Base-by-base conservation (phyloP, 2,888 invertebrate species). In the Acanthosepion pharaonis region DNA sequence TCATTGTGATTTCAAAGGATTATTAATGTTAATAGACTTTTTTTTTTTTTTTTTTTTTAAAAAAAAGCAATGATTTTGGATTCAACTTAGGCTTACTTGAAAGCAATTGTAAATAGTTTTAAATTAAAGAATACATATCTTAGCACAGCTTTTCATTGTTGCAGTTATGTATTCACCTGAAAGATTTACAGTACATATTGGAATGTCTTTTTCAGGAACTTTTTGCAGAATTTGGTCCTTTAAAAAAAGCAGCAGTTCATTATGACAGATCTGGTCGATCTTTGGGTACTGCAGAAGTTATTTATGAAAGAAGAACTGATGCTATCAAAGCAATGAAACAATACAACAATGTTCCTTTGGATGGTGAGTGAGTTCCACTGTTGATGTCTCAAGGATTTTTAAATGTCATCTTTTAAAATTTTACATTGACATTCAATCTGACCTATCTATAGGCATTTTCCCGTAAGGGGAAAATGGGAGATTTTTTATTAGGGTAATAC, bases 231-330 rank as follows among this genome's bases (percentile, higher is more conserved):
- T 99, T 99, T 98, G 99, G 99, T 95, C 98, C 98, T 95, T 98
- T 99, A 96, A 98, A 98, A 97, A 99, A 98, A 97, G 99, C 99
- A 92, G 98, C 99, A 95, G 99, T 99, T 95, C 99, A 99, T 97
- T 99, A 99, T 98, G 99, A 99, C 97, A 98, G 99, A 97, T 99
- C 99, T 94, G 99, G 99, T 95, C 98, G 99, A 97, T 99, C 99
- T 95, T 98, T 99, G 97, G 99, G 99, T 95, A 99, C 99, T 96
- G 99, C 99, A 94, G 99, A 99, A 98, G 99, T 99, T 48, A 98
- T 99, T 95, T 99, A 99, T 97, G 99, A 99, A 96, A 98, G 99
- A 97, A 98, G 98, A 97, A 98, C 98, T 95, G 99, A 99, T 98
- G 99, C 99, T n/a, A 98, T 99, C 93, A 97, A 97, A 95, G 98